Evolutionary conservation across 2,888 invertebrate genomes (phyloP), one percentile per base, ranked within the genome.

Genomic region (Alloscopus bannaensis): DNA sequence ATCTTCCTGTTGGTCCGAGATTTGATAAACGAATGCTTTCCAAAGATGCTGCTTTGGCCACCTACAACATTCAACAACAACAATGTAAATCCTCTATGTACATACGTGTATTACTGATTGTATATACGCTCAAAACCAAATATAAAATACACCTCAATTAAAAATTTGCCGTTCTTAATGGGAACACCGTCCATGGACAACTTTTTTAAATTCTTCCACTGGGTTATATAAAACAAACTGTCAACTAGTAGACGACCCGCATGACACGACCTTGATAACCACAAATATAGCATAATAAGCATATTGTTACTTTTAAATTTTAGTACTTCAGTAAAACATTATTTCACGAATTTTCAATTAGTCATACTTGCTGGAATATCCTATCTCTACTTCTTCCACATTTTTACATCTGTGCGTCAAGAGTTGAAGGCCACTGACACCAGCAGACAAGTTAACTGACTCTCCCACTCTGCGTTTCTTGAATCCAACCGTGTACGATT

Each of bases 311-410:
- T n/a, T n/a, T n/a, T 13, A 24, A 57, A 20, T 45, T 1, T 47
- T 26, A 64, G 4, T 20, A 29, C 31, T 20, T 29, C 6, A 60
- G 20, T 22, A 22, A 42, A 42, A 45, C 13, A 64, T n/a, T n/a
- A n/a, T n/a, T n/a, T n/a, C n/a, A n/a, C n/a, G n/a, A n/a, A n/a
- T n/a, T n/a, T n/a, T n/a, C n/a, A n/a, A n/a, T n/a, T n/a, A 13
- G 22, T 2, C 69, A 62, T 65, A 62, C 81, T 77, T 81, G 71
- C 62, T 80, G 0, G 76, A 78, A 69, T 83, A 83, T 16, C 84
- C 84, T 0, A 85, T 66, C 76, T 85, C 85, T 40, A 85, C 68
- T 59, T 85, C 84, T 18, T 82, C 69, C 0, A 85, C 66, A 20
- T 80, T 45, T 20, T 68, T 40, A 52, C 83, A 83, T 18, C 72